Evolutionary conservation across 2,797 vertebrate genomes (phyloP).

Genomic region (Zalophus californianus): DNA sequence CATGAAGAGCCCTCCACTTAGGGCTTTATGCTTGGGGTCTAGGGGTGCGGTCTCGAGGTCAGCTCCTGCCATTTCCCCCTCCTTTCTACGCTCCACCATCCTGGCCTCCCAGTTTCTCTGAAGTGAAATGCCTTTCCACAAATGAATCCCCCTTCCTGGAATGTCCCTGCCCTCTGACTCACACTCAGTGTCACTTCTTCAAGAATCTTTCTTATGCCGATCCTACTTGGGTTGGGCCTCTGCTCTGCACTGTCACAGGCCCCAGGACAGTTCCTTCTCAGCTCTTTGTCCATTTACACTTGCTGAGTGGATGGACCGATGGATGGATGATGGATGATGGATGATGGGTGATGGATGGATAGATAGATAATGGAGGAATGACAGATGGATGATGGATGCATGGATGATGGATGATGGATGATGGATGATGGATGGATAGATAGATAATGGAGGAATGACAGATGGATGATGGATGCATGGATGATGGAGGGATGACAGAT

Average conservation of each 20-base stretch:
- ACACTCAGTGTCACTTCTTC: rapidly evolving
- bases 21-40: not conserved
- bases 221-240: not conserved
- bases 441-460: no score
- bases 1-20: rapidly evolving
- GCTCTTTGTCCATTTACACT: not conserved
- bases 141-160: not conserved
- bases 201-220: not conserved
- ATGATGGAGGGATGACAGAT: no score
- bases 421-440: not conserved
- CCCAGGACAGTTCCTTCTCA: not conserved
- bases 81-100: not conserved
- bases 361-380: no score
- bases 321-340: not conserved
- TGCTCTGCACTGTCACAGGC: not conserved
- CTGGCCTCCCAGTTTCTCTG: not conserved
- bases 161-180: not conserved
- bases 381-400: not conserved
- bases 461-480: not conserved
- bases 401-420: no score
- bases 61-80: not conserved
- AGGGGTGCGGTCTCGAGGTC: not conserved
- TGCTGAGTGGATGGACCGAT: not conserved
- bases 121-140: not conserved
- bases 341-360: not conserved